Conservation (phyloP, 2,888 invertebrate genomes). For the Ectropis crepuscularia region DNA sequence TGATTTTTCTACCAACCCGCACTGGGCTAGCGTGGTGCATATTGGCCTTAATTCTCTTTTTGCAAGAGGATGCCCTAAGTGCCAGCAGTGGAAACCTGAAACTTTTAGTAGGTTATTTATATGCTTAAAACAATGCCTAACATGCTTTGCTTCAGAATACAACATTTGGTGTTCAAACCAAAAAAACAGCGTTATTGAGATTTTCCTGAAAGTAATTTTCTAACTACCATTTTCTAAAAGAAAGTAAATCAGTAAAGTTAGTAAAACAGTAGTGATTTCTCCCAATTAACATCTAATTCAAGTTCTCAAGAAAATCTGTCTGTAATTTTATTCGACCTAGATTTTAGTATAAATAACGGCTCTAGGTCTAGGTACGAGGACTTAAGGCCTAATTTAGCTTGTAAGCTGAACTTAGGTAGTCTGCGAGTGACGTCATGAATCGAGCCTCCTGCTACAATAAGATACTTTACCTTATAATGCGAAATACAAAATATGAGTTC, state of each 20-base stretch:
- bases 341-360: not conserved
- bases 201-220: not conserved
- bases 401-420: conserved; percentile 1
- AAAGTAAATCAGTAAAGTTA: not conserved
- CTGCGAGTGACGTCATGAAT: conserved; percentile 26
- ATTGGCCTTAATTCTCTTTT: too few relatives aligned
- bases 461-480: conserved; percentile 24
- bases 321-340: conserved; percentile 6
- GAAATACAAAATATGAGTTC: not conserved
- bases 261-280: not conserved
- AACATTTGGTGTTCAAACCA: too few relatives aligned
- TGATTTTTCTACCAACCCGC: too few relatives aligned
- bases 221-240: not conserved
- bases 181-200: not conserved
- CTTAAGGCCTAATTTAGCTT: conserved; percentile 10
- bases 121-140: too few relatives aligned
- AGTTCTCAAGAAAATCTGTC: not conserved
- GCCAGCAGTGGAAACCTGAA: too few relatives aligned
- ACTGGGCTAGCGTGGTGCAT: too few relatives aligned
- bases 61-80: too few relatives aligned
- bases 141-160: too few relatives aligned
- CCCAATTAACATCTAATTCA: not conserved
- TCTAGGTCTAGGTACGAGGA: conserved; percentile 1
- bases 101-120: too few relatives aligned
- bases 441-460: conserved; percentile 13